Evolutionary conservation across 2,797 vertebrate species (phyloP).

Genomic region (Poecile montanus): DNA sequence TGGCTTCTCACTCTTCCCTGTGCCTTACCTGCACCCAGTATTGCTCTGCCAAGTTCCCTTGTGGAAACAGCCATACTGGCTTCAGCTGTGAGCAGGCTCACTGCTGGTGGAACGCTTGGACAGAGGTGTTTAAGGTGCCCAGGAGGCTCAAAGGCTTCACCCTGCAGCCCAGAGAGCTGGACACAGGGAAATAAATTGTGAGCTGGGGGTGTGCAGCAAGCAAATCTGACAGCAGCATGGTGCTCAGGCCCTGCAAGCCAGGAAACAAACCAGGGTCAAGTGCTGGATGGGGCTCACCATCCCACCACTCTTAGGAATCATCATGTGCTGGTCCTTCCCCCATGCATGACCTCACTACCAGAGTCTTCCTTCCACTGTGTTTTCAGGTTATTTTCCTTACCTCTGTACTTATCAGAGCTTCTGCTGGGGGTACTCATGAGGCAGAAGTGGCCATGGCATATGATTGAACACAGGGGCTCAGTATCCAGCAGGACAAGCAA

Average conservation of each 20-base stretch:
- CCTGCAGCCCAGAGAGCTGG: not conserved
- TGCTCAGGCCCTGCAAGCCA: not conserved
- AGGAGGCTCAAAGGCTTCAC: not conserved
- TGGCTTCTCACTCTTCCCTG: not conserved
- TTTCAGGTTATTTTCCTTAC: not conserved
- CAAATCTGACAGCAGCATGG: not conserved
- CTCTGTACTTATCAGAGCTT: not conserved
- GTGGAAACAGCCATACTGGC: not conserved
- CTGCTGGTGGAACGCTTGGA: not conserved
- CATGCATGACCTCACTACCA: too few species aligned
- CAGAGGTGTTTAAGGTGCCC: not conserved
- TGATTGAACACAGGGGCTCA: not conserved
- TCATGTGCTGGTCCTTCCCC: not conserved
- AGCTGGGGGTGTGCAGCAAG: fast-evolving
- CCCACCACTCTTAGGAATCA: not conserved
- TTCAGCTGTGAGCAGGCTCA: not conserved
- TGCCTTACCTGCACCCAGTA: not conserved
- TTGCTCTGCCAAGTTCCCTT: not conserved
- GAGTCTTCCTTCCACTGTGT: not conserved
- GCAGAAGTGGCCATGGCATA: not conserved
- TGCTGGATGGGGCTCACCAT: not conserved
- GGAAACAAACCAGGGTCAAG: not conserved
- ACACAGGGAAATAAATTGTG: fast-evolving
- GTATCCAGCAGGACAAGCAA: fast-evolving
- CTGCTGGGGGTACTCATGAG: not conserved